A percentile compares a stretch with the other conserved stretches of the same genome.
Conservation (phyloP, 2,888 invertebrate species). For the Cephalotes varians region DNA sequence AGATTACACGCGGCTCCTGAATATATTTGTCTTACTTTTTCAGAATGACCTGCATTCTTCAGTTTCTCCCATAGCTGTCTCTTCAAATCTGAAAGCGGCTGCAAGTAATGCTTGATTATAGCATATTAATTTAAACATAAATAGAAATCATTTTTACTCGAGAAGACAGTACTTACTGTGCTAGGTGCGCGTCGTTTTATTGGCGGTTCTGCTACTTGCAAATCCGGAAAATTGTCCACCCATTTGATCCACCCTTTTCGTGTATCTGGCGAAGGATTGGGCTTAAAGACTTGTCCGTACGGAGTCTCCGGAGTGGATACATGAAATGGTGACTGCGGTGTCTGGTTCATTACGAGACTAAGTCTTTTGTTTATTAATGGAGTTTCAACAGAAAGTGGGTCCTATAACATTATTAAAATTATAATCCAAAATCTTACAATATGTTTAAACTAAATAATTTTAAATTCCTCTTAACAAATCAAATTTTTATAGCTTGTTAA, state of each 20-base stretch:
- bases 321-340: slow-evolving; percentile 85
- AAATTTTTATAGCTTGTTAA: not conserved
- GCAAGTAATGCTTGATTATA: slow-evolving; percentile 26
- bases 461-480: not conserved
- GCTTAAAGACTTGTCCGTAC: slow-evolving; percentile 86
- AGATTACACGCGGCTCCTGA: not conserved
- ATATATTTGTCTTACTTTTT: slow-evolving; percentile 67
- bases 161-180: slow-evolving; percentile 81
- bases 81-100: slow-evolving; percentile 84
- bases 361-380: slow-evolving; percentile 81
- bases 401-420: slow-evolving; percentile 59
- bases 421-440: not conserved
- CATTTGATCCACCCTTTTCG: slow-evolving; percentile 86
- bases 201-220: slow-evolving; percentile 80
- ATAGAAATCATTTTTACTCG: not conserved
- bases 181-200: slow-evolving; percentile 80
- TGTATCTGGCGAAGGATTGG: slow-evolving; percentile 86
- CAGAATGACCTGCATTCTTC: slow-evolving; percentile 68
- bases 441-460: not conserved
- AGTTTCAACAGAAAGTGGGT: slow-evolving; percentile 59
- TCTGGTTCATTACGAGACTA: slow-evolving; percentile 75
- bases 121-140: not conserved
- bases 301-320: slow-evolving; percentile 88
- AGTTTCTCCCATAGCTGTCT: slow-evolving; percentile 84
- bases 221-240: slow-evolving; percentile 86